Conservation (phyloP, 2,113 vertebrate genomes). For the Tringa solitaria region DNA sequence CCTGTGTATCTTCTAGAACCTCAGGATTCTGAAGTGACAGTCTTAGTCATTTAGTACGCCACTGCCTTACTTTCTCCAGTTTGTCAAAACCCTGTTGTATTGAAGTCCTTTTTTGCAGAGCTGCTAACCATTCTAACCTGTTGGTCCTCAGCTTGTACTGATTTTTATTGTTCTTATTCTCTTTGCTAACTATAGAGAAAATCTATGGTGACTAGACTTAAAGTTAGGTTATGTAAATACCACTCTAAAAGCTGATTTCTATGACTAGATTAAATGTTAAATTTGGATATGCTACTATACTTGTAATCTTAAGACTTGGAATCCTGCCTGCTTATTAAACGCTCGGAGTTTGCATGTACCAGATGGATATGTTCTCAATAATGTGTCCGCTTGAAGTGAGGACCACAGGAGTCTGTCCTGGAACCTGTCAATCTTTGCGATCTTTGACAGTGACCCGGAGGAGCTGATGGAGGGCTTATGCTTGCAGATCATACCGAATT, state of each 20-base stretch:
- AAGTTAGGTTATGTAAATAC: not conserved
- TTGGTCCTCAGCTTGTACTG: not conserved
- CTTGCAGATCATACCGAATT: not conserved
- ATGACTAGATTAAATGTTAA: not conserved
- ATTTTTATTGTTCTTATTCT: not conserved
- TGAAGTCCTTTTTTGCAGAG: not conserved
- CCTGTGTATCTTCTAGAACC: not conserved
- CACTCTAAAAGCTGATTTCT: not conserved
- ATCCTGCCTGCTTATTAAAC: not conserved
- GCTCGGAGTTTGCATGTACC: not conserved
- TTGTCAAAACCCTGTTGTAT: not conserved
- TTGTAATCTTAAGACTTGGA: not conserved
- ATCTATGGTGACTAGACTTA: not conserved
- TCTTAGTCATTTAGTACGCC: not conserved
- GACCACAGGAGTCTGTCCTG: not conserved
- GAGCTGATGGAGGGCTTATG: not conserved
- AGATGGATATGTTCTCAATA: not conserved
- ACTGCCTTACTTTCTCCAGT: not conserved
- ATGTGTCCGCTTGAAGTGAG: not conserved
- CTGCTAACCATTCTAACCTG: not conserved
- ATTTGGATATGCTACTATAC: not conserved
- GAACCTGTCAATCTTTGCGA: not conserved
- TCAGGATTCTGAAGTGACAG: not conserved
- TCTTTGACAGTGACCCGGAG: not conserved
- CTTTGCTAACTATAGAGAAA: not conserved